Base-by-base conservation (phyloP, 2,888 invertebrate species). In the Leptinotarsa juncta region DNA sequence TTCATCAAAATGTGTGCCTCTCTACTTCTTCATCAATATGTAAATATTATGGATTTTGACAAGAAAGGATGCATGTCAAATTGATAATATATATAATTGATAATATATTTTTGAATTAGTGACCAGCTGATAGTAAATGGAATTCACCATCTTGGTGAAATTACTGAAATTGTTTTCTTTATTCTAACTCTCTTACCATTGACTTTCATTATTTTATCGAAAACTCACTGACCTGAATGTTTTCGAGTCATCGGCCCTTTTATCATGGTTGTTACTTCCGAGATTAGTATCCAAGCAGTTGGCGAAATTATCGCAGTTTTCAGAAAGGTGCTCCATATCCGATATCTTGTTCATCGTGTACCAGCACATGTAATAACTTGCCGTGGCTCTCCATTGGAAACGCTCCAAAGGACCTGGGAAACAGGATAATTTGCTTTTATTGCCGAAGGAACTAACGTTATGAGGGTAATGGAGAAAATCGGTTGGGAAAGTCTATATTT, bases 311-410 rank as follows among this genome's bases (percentile, higher is more conserved):
- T 92, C 92, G 82, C 93, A 93, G 10, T 72, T 83, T 80, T 91
- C 92, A 1, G 89, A 89, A 57, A 93, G 86, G 83, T 89, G 88
- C 16, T 88, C 86, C 75, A 93, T 84, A 68, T 89, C 88, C 4
- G 90, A 88, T 20, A 83, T 87, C 76, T 89, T 89, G 67, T 89
- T 86, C 90, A 92, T 91, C 18, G 92, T 91, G 83, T 90, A 93
- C 91, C 91, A 91, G 81, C 93, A 93, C 92, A 93, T 91, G 85
- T 89, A 93, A 85, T 92, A 93, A 79, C 91, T 90, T 0, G 92
- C 92, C 0, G 91, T 89, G 1, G 89, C 89, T 57, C 91, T 87
- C 92, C 92, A 93, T 82, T 91, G 90, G 83, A 91, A 92, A 71
- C 91, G 88, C 82, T 92, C 92, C 72, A 89, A 82, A 23, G 90